Conservation (phyloP, 2,888 invertebrate species). For the Lochmaea capreae region DNA sequence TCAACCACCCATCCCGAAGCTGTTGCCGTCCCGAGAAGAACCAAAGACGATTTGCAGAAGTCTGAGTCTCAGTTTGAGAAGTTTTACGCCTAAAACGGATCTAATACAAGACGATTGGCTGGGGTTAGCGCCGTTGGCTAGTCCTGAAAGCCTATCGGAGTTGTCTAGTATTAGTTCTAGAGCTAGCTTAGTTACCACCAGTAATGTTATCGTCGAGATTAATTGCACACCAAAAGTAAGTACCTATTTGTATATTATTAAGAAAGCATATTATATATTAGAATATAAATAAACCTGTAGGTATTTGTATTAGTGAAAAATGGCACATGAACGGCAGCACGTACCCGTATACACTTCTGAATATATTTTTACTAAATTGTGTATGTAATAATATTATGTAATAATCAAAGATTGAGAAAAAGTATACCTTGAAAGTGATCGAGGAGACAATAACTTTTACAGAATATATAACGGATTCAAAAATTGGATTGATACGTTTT, state of each 20-base stretch:
- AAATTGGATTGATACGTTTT: too few relatives aligned
- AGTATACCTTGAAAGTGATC: too few relatives aligned
- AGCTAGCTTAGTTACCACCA: slow-evolving; percentile 70
- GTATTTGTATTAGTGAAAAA: too few relatives aligned
- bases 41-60: slow-evolving; percentile 41
- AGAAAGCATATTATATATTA: too few relatives aligned
- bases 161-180: slow-evolving; percentile 82
- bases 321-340: too few relatives aligned
- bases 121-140: slow-evolving; percentile 81
- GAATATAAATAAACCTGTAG: too few relatives aligned
- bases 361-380: too few relatives aligned
- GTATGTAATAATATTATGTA: too few relatives aligned
- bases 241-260: background rate
- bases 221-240: slow-evolving; percentile 52
- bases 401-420: too few relatives aligned
- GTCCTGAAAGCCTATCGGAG: slow-evolving; percentile 85
- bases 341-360: too few relatives aligned
- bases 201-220: slow-evolving; percentile 59
- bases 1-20: slow-evolving; percentile 37
- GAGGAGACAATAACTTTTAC: too few relatives aligned
- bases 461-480: too few relatives aligned
- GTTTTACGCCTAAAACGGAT: slow-evolving; percentile 63
- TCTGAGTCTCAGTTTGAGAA: slow-evolving; percentile 53
- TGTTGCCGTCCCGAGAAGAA: slow-evolving; percentile 52
- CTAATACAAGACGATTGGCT: slow-evolving; percentile 75